Evolutionary conservation across 2,797 vertebrate species (phyloP).

Genomic region (Catamblyrhynchus diadema): DNA sequence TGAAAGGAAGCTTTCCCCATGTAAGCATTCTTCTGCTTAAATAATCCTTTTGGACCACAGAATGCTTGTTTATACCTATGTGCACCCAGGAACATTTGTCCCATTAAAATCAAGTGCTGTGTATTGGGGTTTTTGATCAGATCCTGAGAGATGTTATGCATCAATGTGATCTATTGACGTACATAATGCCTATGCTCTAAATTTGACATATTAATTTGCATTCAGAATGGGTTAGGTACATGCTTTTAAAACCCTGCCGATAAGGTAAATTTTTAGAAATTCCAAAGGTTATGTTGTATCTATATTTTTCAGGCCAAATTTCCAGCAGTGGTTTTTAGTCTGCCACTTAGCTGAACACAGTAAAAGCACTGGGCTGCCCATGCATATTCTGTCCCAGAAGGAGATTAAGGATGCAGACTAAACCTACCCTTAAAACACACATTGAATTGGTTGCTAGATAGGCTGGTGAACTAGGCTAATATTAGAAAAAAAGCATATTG

Average conservation of each 20-base stretch:
- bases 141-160: not conserved
- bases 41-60: not conserved
- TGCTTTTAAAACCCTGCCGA: not conserved
- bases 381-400: not conserved
- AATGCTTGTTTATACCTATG: conserved; percentile 24
- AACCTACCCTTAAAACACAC: not conserved
- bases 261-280: conserved; percentile 19
- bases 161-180: accelerated
- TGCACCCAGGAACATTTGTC: not conserved
- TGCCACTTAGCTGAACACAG: not conserved
- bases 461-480: not conserved
- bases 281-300: not conserved
- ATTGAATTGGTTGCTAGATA: not conserved
- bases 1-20: not conserved
- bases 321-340: not conserved
- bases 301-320: not conserved
- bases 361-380: not conserved
- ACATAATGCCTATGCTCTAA: not conserved
- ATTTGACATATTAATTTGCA: not conserved
- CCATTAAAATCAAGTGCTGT: not conserved
- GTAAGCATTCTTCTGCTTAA: not conserved
- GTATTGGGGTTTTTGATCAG: not conserved
- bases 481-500: not conserved
- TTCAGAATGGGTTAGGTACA: not conserved
- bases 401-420: not conserved